phyloP scores from a whole-genome alignment of 2,888 invertebrate genomes.

The Spilosoma lubricipeda region DNA sequence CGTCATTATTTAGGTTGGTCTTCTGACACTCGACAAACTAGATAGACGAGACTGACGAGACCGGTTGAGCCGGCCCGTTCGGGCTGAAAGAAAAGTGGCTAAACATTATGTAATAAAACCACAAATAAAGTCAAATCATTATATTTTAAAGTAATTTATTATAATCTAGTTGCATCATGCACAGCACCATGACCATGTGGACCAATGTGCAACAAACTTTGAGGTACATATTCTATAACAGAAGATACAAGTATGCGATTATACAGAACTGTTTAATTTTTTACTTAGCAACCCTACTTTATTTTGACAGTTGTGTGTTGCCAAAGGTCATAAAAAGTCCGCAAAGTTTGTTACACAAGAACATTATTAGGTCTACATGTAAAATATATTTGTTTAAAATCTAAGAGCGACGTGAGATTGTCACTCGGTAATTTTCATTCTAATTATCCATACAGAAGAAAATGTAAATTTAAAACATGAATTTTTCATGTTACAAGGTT shows the following conservation, averaged over 20 bases:
- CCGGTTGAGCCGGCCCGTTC: too few species aligned
- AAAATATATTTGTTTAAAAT: conserved; percentile 2
- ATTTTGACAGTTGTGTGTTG: not conserved
- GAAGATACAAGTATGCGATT: not conserved
- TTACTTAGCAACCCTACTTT: not conserved
- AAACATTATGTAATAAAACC: not conserved
- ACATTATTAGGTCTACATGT: not conserved
- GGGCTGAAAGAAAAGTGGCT: too few species aligned
- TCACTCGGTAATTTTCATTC: not conserved
- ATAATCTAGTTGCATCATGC: conserved; percentile 27
- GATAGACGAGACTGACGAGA: too few species aligned
- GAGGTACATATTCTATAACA: not conserved
- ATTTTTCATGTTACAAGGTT: not conserved
- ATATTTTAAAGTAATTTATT: conserved; percentile 33
- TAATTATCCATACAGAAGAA: not conserved
- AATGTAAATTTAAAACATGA: not conserved
- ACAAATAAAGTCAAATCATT: conserved; percentile 21
- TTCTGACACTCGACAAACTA: too few species aligned
- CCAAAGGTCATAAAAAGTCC: not conserved
- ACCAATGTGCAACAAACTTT: conserved; percentile 23
- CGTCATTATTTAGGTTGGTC: too few species aligned
- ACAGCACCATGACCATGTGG: conserved; percentile 37
- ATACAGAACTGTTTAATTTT: not conserved
- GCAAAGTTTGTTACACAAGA: conserved; percentile 2
- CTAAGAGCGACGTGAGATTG: not conserved